Evolutionary conservation across 1,140 invertebrate genomes (phyloP).

Genomic region (Neocloeon triangulifer): DNA sequence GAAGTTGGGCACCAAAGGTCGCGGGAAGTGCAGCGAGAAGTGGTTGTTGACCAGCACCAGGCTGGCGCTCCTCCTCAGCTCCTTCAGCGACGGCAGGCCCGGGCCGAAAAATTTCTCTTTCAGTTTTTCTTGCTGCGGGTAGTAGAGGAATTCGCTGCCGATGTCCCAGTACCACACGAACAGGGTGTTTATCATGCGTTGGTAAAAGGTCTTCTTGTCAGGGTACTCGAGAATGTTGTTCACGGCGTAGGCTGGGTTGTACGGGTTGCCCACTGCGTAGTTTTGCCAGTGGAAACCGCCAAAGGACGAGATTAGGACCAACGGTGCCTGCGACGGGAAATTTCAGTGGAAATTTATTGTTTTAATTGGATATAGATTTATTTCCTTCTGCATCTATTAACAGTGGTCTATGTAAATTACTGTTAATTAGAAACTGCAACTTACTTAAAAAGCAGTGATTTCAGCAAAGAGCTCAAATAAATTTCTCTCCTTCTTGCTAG

Average conservation of each 20-base stretch:
- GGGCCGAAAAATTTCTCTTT: not conserved
- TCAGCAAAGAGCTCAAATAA: too few species aligned
- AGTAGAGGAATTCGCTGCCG: conserved; percentile 8
- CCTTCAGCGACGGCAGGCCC: conserved; percentile 11
- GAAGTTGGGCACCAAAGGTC: conserved; percentile 12
- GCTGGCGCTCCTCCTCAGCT: conserved; percentile 13
- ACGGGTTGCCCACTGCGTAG: conserved; percentile 5
- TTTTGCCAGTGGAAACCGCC: conserved; percentile 1
- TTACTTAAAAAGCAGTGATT: too few species aligned
- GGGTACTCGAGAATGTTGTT: not conserved
- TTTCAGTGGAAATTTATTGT: too few species aligned
- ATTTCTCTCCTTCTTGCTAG: too few species aligned
- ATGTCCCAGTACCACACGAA: conserved; percentile 5
- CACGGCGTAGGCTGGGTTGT: conserved; percentile 1
- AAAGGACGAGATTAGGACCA: conserved; percentile 6
- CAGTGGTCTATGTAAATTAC: too few species aligned
- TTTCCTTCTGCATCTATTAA: too few species aligned
- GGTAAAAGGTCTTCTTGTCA: conserved; percentile 7
- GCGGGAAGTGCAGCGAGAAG: conserved; percentile 10
- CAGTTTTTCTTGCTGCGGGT: conserved; percentile 9
- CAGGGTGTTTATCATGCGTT: conserved; percentile 8
- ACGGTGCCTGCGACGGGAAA: too few species aligned
- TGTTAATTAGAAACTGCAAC: too few species aligned
- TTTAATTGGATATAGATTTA: too few species aligned
- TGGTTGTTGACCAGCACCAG: conserved; percentile 13